phyloP scores from a whole-genome alignment of 53 echinoderm and acorn worm genomes.

The Echinometra lucunter region DNA sequence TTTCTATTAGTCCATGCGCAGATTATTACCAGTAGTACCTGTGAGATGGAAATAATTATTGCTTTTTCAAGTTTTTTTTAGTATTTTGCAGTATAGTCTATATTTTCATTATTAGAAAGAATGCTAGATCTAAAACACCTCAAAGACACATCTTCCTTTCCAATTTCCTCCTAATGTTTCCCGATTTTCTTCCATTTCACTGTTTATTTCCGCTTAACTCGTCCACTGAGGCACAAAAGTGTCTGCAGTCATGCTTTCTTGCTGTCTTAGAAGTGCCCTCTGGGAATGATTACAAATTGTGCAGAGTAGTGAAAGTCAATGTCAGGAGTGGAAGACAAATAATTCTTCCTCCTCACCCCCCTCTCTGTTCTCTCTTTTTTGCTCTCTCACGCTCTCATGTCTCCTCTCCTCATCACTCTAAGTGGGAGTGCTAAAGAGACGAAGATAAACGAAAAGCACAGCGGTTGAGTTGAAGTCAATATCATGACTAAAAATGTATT shows the following conservation, averaged over 20 bases:
- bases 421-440: not conserved
- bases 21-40: too few relatives aligned
- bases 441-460: not conserved
- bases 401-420: not conserved
- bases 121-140: not conserved
- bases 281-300: not conserved
- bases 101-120: too few relatives aligned
- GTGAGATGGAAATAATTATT: too few relatives aligned
- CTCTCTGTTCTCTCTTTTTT: too few relatives aligned
- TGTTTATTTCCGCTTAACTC: not conserved
- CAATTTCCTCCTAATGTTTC: not conserved
- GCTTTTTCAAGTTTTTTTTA: too few relatives aligned
- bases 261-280: not conserved
- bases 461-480: not conserved
- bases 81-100: too few relatives aligned
- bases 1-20: too few relatives aligned
- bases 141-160: not conserved
- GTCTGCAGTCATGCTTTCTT: not conserved
- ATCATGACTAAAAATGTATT: not conserved
- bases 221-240: not conserved
- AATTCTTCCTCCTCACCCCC: constrained; percentile 13
- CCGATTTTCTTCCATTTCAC: not conserved
- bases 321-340: not conserved
- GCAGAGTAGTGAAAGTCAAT: constrained; percentile 11
- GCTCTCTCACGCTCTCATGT: not conserved